Evolutionary conservation across 2,797 vertebrate species (phyloP).

Genomic region (Dermochelys coriacea): DNA sequence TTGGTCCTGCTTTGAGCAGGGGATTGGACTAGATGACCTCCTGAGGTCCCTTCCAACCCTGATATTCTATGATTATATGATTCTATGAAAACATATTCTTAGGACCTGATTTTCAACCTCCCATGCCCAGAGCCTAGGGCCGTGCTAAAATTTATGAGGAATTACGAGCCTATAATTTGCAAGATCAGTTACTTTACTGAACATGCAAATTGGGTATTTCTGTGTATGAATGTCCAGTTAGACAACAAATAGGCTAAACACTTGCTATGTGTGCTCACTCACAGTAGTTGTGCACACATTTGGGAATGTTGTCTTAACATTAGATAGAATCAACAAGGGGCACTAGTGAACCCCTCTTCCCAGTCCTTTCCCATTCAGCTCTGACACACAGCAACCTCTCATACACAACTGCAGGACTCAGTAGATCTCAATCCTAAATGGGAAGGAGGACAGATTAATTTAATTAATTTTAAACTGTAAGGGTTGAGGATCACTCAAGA

Average conservation of each 20-base stretch:
- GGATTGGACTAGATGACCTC: no score
- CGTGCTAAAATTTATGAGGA: background rate
- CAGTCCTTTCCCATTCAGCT: background rate
- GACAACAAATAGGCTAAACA: background rate
- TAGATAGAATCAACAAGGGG: background rate
- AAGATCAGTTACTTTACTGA: background rate
- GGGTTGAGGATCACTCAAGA: background rate
- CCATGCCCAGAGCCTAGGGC: background rate
- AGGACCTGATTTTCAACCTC: background rate
- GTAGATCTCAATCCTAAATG: background rate
- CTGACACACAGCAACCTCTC: background rate
- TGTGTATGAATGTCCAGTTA: background rate
- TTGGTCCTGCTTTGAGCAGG: no score
- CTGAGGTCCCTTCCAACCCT: no score
- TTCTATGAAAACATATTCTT: background rate
- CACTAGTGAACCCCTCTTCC: background rate
- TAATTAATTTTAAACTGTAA: conserved; percentile 7
- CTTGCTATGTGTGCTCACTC: background rate
- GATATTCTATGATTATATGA: no score
- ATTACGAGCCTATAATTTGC: background rate
- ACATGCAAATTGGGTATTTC: background rate
- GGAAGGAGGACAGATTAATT: background rate
- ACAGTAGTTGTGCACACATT: background rate
- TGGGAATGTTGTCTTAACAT: background rate
- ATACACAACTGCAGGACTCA: background rate